Evolutionary conservation across 2,113 vertebrate species (phyloP), one percentile per base, ranked within the genome.

Genomic region (Anarhynchus alexandrinus): DNA sequence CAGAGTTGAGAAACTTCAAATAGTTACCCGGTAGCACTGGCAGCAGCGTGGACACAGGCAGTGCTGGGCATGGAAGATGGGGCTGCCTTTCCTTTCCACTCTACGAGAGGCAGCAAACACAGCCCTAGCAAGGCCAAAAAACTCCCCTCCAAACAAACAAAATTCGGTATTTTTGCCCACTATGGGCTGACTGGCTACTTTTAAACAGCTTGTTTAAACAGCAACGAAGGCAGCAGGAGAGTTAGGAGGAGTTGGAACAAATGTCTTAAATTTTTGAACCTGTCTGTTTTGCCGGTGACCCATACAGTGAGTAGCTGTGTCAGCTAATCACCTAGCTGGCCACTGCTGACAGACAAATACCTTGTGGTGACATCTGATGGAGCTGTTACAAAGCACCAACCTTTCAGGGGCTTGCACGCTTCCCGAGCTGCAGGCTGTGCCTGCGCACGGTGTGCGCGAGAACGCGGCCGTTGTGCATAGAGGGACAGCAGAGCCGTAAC

Each of bases 281-380:
- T 97, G 96, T 97, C 98, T 98, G 96, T 98, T 98, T 92, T 96
- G 93, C 87, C 96, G 94, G 95, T 98, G 98, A 98, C 98, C 98
- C 98, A 93, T 92, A 40, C 59, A 97, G 82, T 29, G 88, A 96
- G 95, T 45, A 70, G 97, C 96, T 96, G 95, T 95, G 96, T 96
- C 98, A 98, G 97, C 96, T 96, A 94, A 97, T 97, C 96, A 83
- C 94, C 95, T 91, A 94, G 91, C 95, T 94, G 96, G 94, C 88
- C 95, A 25, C 3, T 93, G 97, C 97, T 70, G 96, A 98, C 97
- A 97, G 98, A 98, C 94, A 97, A 97, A 97, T 97, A 90, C 94
- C 97, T 94, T 32, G 20, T 65, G 77, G 49, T 82, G 96, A 94
- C 76, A 96, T 45, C 95, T 82, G 82, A 96, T 89, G 86, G 91